A percentile compares a stretch with the other conserved stretches of the same genome.
phyloP scores from a whole-genome alignment of 2,113 vertebrate genomes.

The Zosterops lateralis region DNA sequence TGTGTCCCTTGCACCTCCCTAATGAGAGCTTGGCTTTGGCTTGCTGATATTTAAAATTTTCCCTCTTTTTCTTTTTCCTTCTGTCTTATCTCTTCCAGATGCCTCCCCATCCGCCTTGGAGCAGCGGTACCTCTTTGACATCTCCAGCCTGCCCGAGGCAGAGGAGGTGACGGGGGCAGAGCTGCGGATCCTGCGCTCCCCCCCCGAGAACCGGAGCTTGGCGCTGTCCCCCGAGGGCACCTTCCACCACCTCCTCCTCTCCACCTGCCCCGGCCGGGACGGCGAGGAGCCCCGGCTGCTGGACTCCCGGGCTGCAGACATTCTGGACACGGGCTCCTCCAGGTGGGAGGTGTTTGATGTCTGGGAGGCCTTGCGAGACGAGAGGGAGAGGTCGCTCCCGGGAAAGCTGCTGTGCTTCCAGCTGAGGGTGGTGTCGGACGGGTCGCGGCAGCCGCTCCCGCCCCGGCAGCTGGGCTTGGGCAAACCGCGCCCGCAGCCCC shows the following conservation, averaged over 20 bases:
- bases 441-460: constrained; percentile 38
- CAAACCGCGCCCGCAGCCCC: constrained; percentile 31
- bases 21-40: background rate
- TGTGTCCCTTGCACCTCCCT: background rate
- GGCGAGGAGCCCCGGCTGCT: constrained; percentile 52
- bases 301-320: constrained; percentile 72
- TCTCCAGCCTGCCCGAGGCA: constrained; percentile 73
- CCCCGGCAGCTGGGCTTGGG: constrained; percentile 74
- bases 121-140: constrained; percentile 81
- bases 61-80: too few species aligned
- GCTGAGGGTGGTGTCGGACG: constrained; percentile 69
- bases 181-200: constrained; percentile 76
- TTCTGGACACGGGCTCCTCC: constrained; percentile 37
- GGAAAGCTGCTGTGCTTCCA: constrained; percentile 72
- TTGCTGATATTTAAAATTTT: background rate
- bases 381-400: constrained; percentile 2
- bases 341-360: constrained; percentile 87
- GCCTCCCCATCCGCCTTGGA: background rate
- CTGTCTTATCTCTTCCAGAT: constrained; percentile 27
- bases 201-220: constrained; percentile 46
- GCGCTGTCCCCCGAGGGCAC: constrained; percentile 57
- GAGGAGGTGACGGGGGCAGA: constrained; percentile 82
- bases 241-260: constrained; percentile 75
- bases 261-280: constrained; percentile 58
- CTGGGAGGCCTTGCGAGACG: constrained; percentile 65